A percentile compares a stretch with the other conserved stretches of the same genome.
phyloP scores from a whole-genome alignment of 1,140 invertebrate genomes.

The Hirudo medicinalis region DNA sequence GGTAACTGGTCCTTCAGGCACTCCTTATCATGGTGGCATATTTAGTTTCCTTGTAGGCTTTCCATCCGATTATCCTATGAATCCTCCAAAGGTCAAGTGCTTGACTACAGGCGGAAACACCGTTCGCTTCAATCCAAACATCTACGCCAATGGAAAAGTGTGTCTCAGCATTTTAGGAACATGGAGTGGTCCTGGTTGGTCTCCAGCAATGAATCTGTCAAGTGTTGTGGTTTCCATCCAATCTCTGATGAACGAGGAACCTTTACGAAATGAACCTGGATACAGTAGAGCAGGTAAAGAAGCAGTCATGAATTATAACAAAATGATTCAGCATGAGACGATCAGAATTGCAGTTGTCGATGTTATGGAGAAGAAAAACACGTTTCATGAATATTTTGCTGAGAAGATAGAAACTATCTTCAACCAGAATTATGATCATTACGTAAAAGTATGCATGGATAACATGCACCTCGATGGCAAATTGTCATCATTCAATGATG shows the following conservation, averaged over 20 bases:
- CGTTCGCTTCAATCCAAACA: slow-evolving; percentile 53
- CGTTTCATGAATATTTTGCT: no score
- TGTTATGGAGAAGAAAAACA: slow-evolving; percentile 42
- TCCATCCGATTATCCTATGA: slow-evolving; percentile 45
- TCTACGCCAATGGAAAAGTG: slow-evolving; percentile 53
- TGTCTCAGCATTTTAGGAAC: slow-evolving; percentile 53
- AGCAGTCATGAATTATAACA: slow-evolving; percentile 44
- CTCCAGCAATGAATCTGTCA: slow-evolving; percentile 47
- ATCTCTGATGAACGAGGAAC: slow-evolving; percentile 49
- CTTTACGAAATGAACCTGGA: slow-evolving; percentile 52
- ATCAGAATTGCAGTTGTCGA: slow-evolving; percentile 48
- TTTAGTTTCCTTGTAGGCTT: slow-evolving; percentile 50
- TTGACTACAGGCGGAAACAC: slow-evolving; percentile 50
- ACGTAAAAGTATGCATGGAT: no score
- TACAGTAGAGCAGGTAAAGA: slow-evolving; percentile 38
- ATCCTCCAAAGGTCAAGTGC: slow-evolving; percentile 47
- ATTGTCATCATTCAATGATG: no score
- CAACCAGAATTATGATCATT: no score
- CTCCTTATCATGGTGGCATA: slow-evolving; percentile 54
- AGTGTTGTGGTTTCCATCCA: slow-evolving; percentile 50
- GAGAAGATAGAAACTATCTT: no score
- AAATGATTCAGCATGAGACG: slow-evolving; percentile 48
- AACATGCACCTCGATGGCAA: no score
- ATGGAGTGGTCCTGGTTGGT: slow-evolving; percentile 51
- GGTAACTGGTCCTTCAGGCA: slow-evolving; percentile 52